Evolutionary conservation across 2,113 vertebrate genomes (phyloP).

Genomic region (Epinephelus fuscoguttatus): DNA sequence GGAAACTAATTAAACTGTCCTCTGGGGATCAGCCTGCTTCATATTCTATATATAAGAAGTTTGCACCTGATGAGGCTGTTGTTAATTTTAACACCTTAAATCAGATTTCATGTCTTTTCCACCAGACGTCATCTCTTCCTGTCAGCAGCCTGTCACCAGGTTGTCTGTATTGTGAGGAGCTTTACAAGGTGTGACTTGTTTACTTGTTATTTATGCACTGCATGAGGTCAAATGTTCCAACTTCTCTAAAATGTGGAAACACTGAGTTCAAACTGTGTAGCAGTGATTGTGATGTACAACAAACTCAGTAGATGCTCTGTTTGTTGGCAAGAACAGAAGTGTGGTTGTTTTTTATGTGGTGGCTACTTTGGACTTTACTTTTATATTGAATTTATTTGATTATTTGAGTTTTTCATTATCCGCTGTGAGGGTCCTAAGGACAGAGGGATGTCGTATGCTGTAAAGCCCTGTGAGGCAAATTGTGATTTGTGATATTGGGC

Average conservation of each 20-base stretch:
- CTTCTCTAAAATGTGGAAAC: background rate
- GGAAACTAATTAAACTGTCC: conserved; percentile 16
- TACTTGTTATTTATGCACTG: background rate
- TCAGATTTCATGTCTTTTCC: background rate
- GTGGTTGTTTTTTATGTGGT: background rate
- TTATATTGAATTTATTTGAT: background rate
- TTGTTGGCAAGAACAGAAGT: background rate
- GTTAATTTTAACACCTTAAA: background rate
- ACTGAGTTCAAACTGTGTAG: no score
- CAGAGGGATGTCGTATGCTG: no score
- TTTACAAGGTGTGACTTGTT: background rate
- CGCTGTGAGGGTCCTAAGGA: no score
- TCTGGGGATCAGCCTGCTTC: background rate
- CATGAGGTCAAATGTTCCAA: background rate
- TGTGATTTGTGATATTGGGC: no score
- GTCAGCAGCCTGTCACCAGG: background rate
- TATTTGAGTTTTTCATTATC: no score
- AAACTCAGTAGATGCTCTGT: no score
- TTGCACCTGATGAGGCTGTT: conserved; percentile 1
- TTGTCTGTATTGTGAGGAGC: background rate
- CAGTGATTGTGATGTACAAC: no score
- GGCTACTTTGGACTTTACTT: background rate
- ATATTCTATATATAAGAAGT: background rate
- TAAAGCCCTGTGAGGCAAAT: no score
- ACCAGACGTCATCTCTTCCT: background rate